Conservation (phyloP, 2,797 vertebrate genomes). For the Brachymystax lenok region DNA sequence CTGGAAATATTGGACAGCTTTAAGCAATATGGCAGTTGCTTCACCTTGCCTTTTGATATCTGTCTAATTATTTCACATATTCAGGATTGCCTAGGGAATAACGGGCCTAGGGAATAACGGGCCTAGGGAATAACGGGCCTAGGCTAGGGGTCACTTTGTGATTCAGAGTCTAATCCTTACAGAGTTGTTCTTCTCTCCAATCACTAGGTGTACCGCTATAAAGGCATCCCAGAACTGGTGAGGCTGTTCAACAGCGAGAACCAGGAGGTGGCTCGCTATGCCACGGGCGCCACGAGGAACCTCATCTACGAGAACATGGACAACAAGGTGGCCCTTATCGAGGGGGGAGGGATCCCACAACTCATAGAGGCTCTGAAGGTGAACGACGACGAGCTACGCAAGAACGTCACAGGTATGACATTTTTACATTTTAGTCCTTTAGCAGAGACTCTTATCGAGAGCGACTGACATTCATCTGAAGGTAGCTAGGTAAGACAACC, state of each 20-base stretch:
- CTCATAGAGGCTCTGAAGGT: slow-evolving; percentile 81
- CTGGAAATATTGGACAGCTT: not conserved
- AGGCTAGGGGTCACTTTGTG: too few relatives aligned
- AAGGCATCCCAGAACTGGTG: slow-evolving; percentile 83
- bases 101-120: too few relatives aligned
- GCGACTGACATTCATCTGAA: too few relatives aligned
- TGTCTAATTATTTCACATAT: too few relatives aligned
- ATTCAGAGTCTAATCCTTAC: not conserved
- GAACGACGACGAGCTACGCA: slow-evolving; percentile 85
- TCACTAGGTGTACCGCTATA: slow-evolving; percentile 80
- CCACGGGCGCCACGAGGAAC: slow-evolving; percentile 92
- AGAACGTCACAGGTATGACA: slow-evolving; percentile 90
- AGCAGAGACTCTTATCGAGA: not conserved
- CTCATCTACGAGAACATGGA: slow-evolving; percentile 89
- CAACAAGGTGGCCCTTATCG: slow-evolving; percentile 88
- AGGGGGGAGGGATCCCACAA: slow-evolving; percentile 83
- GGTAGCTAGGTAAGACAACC: too few relatives aligned
- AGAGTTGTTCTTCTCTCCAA: not conserved
- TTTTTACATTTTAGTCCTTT: not conserved
- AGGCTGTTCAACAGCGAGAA: slow-evolving; percentile 85
- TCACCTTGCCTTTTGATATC: not conserved
- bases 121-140: too few relatives aligned
- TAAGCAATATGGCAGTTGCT: not conserved
- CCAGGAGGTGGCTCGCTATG: slow-evolving; percentile 88
- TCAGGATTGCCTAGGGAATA: too few relatives aligned